Conservation (phyloP, 2,113 vertebrate genomes). For the Ptychochromis oligacanthus region DNA sequence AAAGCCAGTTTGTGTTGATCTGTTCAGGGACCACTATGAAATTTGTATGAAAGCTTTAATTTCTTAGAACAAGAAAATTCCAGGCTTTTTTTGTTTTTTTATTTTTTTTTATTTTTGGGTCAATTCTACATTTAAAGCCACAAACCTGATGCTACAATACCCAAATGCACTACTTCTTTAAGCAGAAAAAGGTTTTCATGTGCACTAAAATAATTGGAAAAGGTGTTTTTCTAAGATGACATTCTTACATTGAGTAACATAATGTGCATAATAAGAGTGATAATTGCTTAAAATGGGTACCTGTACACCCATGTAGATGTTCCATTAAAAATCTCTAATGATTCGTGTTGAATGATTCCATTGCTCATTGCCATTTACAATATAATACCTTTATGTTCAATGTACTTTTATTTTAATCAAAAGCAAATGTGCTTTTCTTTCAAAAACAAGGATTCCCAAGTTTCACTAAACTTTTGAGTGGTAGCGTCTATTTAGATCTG, state of each 20-base stretch:
- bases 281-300: background rate
- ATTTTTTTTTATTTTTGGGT: no score
- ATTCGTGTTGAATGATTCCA: background rate
- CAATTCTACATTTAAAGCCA: no score
- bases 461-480: background rate
- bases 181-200: no score
- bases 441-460: background rate
- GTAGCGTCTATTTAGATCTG: background rate
- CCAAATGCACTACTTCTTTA: no score
- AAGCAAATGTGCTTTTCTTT: background rate
- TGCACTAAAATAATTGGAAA: no score
- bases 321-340: background rate
- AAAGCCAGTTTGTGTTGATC: background rate
- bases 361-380: background rate
- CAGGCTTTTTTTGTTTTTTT: background rate
- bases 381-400: background rate
- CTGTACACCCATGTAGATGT: background rate
- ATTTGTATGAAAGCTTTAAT: no score
- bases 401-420: rapidly evolving
- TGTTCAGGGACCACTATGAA: background rate
- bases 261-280: background rate
- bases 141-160: no score
- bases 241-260: background rate
- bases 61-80: background rate
- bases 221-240: no score